phyloP scores from a whole-genome alignment of 2,797 vertebrate genomes.

The Pantherophis alleghaniensis region DNA sequence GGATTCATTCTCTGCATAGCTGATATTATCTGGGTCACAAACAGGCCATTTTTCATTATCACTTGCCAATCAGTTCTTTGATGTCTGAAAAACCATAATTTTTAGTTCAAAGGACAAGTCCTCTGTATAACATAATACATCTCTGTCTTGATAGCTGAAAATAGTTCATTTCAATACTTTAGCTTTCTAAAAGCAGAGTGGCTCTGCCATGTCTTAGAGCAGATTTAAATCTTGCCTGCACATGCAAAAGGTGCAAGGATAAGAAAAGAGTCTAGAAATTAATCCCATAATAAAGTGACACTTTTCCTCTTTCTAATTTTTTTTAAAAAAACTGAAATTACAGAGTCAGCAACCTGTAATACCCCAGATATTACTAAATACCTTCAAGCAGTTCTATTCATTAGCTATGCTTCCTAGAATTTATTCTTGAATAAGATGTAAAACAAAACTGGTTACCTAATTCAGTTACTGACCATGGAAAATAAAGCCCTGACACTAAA shows the following conservation, averaged over 20 bases:
- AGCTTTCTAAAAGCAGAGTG: background rate
- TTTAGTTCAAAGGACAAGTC: conserved; percentile 25
- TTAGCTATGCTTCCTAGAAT: background rate
- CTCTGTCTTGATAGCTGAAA: conserved; percentile 28
- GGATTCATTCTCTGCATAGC: conserved; percentile 6
- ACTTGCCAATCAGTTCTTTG: conserved; percentile 20
- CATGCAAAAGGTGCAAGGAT: background rate
- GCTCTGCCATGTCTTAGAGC: background rate
- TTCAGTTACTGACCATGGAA: background rate
- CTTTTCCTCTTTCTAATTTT: background rate
- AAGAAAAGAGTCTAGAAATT: background rate
- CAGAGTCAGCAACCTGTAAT: background rate
- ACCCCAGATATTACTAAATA: background rate
- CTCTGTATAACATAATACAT: background rate
- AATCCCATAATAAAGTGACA: background rate
- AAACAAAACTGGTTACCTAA: background rate
- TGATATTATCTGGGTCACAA: conserved; percentile 23
- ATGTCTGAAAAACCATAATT: background rate
- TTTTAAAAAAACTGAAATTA: background rate
- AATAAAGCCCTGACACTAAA: background rate
- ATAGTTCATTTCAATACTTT: conserved; percentile 9
- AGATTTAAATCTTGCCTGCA: background rate
- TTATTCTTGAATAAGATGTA: background rate
- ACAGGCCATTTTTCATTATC: conserved; percentile 17
- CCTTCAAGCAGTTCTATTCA: background rate